Conservation (phyloP, 2,797 vertebrate species). For the Myotis daubentonii region DNA sequence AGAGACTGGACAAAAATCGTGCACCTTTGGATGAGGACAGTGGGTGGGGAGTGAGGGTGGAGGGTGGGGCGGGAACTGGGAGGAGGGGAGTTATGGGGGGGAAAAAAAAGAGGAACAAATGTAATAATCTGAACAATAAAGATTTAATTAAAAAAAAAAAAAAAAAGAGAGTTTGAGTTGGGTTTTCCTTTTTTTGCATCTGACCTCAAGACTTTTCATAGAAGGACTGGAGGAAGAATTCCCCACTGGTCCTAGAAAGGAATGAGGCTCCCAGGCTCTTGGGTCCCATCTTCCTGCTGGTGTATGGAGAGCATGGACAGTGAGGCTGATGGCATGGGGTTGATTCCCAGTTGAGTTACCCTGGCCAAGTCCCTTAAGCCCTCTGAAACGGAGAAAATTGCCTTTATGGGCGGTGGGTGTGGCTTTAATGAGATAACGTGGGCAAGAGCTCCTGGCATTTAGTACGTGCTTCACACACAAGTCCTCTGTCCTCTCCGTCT, state of each 20-base stretch:
- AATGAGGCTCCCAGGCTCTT: background rate
- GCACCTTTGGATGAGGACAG: too few species aligned
- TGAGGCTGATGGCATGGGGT: background rate
- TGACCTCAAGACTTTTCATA: background rate
- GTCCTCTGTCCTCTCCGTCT: background rate
- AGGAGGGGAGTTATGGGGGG: too few species aligned
- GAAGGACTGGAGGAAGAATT: background rate
- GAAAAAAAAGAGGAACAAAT: too few species aligned
- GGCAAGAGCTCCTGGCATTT: fast-evolving
- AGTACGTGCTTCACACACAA: background rate
- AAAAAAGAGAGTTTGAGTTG: background rate
- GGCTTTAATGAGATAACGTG: fast-evolving
- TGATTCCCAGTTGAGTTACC: background rate
- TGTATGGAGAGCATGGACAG: background rate
- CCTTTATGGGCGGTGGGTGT: background rate
- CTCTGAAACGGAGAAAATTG: background rate
- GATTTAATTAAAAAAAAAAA: too few species aligned
- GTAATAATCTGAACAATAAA: too few species aligned
- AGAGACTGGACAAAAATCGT: too few species aligned
- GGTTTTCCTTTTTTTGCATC: background rate
- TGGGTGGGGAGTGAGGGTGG: too few species aligned
- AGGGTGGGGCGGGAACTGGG: too few species aligned
- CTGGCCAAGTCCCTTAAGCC: background rate
- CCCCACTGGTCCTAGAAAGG: background rate
- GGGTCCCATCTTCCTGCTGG: background rate